These are phyloP conservation scores for Zoroaster sp. DNA, from an alignment of 53 echinoderm and acorn worm genomes.

Conservation along the genomic window DNA sequence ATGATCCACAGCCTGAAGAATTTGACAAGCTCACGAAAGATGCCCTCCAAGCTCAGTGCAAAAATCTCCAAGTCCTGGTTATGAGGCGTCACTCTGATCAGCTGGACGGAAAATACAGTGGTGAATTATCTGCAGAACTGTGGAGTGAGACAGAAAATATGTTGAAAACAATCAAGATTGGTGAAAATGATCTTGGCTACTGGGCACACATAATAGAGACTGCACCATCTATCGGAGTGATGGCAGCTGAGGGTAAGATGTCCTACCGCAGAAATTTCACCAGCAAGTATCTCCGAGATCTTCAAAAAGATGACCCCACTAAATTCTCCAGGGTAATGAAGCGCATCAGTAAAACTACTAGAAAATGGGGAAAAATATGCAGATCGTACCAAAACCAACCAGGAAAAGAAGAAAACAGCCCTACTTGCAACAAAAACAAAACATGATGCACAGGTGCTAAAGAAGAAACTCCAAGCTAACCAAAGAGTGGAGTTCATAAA, in stretches of 20 bases:
- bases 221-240: constrained; percentile 19
- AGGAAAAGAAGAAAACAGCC: too few species aligned
- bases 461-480: neutral
- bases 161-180: constrained; percentile 23
- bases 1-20: neutral
- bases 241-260: constrained; percentile 41
- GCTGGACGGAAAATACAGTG: constrained; percentile 13
- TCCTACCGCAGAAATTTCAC: constrained; percentile 19
- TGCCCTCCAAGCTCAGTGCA: neutral
- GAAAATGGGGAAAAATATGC: constrained; percentile 22
- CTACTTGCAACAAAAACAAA: neutral
- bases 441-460: neutral
- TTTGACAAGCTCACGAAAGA: constrained; percentile 11
- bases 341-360: neutral
- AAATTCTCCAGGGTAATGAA: constrained; percentile 21
- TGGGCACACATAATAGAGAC: constrained; percentile 36
- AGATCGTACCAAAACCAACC: too few species aligned
- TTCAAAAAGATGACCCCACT: constrained; percentile 5
- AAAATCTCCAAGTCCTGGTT: neutral
- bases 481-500: neutral
- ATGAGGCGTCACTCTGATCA: constrained; percentile 3
- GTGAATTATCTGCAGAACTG: neutral
- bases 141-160: neutral
- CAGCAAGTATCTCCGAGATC: neutral
- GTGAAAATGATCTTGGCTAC: constrained; percentile 48